Conservation (phyloP, 2,888 invertebrate species). For the Orthosia gracilis region DNA sequence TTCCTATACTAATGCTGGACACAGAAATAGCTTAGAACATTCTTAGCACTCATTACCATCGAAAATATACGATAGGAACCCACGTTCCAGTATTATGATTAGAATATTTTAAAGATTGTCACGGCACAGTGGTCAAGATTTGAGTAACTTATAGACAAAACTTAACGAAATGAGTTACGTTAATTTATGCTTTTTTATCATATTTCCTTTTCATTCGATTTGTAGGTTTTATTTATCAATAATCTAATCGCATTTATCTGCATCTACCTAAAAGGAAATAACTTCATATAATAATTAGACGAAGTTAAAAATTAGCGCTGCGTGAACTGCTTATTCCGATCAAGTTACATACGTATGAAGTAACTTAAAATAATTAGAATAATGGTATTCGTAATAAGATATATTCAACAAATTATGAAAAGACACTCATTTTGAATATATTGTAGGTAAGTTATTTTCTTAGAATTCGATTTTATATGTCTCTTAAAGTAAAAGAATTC, state of each 20-base stretch:
- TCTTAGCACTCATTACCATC: constrained; percentile 63
- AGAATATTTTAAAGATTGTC: background rate
- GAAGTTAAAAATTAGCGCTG: background rate
- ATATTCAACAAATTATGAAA: no score
- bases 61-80: constrained; percentile 42
- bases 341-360: background rate
- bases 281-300: background rate
- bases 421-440: no score
- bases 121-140: background rate
- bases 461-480: no score
- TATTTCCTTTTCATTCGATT: background rate
- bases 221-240: background rate
- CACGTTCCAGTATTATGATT: background rate
- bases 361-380: no score
- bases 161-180: background rate
- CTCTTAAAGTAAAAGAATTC: no score
- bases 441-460: no score
- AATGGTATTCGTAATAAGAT: no score
- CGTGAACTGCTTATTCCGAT: no score
- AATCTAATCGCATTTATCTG: background rate
- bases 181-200: background rate
- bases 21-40: constrained; percentile 69
- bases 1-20: constrained; percentile 67
- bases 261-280: background rate
- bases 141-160: background rate